Evolutionary conservation across 2,113 vertebrate genomes (phyloP).

Genomic region (Sporophila hypoxantha): DNA sequence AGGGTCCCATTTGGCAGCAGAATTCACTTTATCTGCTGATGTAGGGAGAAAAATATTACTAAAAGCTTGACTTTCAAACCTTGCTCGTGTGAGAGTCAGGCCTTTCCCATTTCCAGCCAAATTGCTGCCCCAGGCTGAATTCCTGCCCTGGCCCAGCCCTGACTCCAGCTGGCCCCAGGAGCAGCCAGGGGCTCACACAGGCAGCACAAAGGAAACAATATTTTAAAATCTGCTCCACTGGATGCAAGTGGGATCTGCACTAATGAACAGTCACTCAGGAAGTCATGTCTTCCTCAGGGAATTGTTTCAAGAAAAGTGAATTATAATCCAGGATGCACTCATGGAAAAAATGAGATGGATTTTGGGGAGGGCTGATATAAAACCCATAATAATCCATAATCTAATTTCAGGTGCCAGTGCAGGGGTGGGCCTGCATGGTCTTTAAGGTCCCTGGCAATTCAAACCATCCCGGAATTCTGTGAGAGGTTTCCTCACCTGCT

Average conservation of each 20-base stretch:
- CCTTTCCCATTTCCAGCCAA: neutral
- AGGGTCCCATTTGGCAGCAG: neutral
- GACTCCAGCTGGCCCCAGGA: neutral
- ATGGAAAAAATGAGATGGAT: neutral
- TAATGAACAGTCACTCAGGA: neutral
- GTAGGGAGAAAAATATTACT: neutral
- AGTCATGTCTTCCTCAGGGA: neutral
- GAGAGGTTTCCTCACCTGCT: neutral
- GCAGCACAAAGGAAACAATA: neutral
- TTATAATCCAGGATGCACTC: neutral
- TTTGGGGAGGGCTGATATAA: neutral
- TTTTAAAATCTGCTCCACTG: neutral
- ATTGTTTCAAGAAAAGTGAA: neutral
- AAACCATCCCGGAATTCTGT: neutral
- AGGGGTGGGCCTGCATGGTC: neutral
- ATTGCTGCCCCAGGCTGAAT: neutral
- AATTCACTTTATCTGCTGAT: constrained; percentile 19
- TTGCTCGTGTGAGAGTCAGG: neutral
- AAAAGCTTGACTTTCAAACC: constrained; percentile 16
- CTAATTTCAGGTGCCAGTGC: neutral
- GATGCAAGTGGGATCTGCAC: neutral
- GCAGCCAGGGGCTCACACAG: neutral
- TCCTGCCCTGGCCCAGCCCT: neutral
- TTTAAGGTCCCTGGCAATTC: neutral
- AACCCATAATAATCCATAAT: neutral